Percentiles rank a stretch among this genome's conserved stretches.
Conservation (phyloP, 30 jellyfish, hydroid and myxozoan species). For the Hydra vulgaris region DNA sequence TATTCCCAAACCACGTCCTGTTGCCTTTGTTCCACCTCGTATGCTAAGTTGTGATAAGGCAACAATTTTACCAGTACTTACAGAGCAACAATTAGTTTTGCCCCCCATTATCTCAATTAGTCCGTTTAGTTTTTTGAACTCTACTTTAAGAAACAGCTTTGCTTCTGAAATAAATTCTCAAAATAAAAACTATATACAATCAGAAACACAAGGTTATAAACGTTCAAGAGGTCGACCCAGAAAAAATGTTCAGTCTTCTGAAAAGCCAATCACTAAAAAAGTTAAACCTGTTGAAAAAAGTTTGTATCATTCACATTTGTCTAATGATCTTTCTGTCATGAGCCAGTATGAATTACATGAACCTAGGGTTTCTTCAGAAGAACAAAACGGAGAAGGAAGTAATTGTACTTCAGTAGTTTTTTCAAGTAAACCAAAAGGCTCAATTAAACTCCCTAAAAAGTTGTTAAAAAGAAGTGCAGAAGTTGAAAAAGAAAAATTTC, state of each 20-base stretch:
- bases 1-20: constrained; percentile 64
- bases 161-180: background rate
- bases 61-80: background rate
- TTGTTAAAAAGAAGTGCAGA: no score
- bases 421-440: background rate
- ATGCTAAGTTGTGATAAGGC: constrained; percentile 35
- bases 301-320: background rate
- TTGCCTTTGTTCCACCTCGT: constrained; percentile 91
- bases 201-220: background rate
- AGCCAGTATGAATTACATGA: background rate
- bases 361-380: background rate
- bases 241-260: background rate
- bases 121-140: background rate
- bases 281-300: background rate
- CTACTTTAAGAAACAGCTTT: background rate
- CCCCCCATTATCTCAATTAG: background rate
- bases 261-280: background rate
- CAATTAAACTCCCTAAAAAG: no score
- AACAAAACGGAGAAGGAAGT: no score
- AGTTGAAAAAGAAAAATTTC: background rate
- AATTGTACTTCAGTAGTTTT: background rate
- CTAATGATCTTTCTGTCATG: background rate
- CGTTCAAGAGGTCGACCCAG: background rate
- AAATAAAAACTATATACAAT: background rate
- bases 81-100: background rate